Base-by-base conservation (phyloP, 2,113 vertebrate genomes). In the Grallaria varia region DNA sequence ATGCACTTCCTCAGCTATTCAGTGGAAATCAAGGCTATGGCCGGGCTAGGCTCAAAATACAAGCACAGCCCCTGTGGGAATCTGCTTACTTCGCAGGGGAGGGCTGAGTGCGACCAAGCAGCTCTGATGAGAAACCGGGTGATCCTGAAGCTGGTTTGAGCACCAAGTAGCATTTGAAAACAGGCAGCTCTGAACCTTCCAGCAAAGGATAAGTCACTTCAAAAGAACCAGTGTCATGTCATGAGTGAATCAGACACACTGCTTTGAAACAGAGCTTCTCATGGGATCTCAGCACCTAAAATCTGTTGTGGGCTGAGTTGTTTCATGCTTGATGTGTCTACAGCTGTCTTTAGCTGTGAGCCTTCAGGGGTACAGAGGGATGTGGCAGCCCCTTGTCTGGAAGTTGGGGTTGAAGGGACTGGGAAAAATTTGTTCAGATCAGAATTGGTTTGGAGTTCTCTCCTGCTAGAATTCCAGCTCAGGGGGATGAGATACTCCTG, bases 71-170 rank as follows among this genome's bases (percentile, higher is more conserved):
- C 53, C 45, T 1, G 2, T 69, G 78, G 72, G 69, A 52, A 62
- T 37, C 40, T 0, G 0, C 21, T 35, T 28, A 31, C 56, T 28
- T 73, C 40, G 66, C 44, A 27, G 52, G 40, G 58, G 66, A 84
- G 39, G 40, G 14, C 56, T 92, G 0, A 0, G 24, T 68, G 74
- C 0, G 1, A 66, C 75, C 67, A 58, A 64, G 53, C 45, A 69
- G 47, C 12, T 85, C 58, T 55, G 74, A 56, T 83, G 75, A 72
- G 71, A 85, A 93, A 28, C 19, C 0, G 0, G 14, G 23, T 49
- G 31, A 72, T 84, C 55, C 52, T 14, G 30, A 68, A 42, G 44
- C 37, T 69, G 45, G 12, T 55, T 59, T 87, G 50, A 76, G 49
- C 66, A 72, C 25, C 63, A 49, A 76, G 53, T 10, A 20, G 53